Percentiles rank a stretch among this genome's conserved stretches.
Conservation (phyloP, 1,140 invertebrate species). For the Acromyrmex heyeri region DNA sequence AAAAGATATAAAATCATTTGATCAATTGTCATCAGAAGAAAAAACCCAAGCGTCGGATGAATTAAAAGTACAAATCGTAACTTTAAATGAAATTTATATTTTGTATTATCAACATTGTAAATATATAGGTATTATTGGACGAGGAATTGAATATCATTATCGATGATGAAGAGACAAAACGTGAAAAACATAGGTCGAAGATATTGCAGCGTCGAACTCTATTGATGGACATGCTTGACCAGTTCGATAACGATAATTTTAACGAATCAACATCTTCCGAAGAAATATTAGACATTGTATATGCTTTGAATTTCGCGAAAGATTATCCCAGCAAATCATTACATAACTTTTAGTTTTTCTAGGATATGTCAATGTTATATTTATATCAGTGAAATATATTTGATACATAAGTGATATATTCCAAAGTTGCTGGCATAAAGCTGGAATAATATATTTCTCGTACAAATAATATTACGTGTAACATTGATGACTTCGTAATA, state of each 20-base stretch:
- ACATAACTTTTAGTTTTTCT: no score
- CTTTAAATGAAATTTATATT: background rate
- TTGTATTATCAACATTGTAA: background rate
- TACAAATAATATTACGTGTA: no score
- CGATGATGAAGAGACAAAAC: slow-evolving; percentile 70
- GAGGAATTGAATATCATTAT: slow-evolving; percentile 77
- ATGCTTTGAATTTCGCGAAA: background rate
- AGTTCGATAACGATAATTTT: slow-evolving; percentile 32
- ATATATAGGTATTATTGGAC: slow-evolving; percentile 75
- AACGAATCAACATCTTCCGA: slow-evolving; percentile 70
- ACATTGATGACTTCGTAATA: no score
- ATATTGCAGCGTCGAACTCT: slow-evolving; percentile 54
- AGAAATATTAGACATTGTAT: slow-evolving; percentile 64
- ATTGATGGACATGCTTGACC: background rate
- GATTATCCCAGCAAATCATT: no score
- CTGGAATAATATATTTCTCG: no score
- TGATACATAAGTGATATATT: no score
- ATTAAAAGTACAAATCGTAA: slow-evolving; percentile 14
- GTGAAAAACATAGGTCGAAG: slow-evolving; percentile 61
- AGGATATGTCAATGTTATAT: no score
- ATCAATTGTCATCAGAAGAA: background rate
- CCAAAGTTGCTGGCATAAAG: no score
- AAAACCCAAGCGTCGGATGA: background rate
- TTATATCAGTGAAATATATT: no score
- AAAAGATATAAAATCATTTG: background rate